A percentile compares a stretch with the other conserved stretches of the same genome.
Conservation (phyloP, 2,113 vertebrate genomes). For the Sitta europaea region DNA sequence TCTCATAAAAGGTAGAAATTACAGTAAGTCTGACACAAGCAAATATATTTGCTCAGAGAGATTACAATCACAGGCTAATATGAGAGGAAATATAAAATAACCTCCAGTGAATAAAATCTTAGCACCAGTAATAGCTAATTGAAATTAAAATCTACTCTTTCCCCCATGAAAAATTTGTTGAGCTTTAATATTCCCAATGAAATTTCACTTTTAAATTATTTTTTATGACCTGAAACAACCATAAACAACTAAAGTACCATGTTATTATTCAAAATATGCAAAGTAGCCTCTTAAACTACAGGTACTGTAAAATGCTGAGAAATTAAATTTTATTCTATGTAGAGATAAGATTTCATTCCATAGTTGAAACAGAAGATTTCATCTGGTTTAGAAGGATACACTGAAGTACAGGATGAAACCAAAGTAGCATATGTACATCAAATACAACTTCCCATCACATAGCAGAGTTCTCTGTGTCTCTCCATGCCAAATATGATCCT, state of each 20-base stretch:
- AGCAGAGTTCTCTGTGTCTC: background rate
- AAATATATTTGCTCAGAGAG: slow-evolving; percentile 20
- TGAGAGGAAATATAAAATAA: background rate
- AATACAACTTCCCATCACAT: background rate
- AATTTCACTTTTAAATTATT: slow-evolving; percentile 23
- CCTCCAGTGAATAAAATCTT: slow-evolving; percentile 16
- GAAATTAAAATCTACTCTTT: slow-evolving; percentile 40
- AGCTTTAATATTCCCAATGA: background rate
- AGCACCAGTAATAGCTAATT: slow-evolving; percentile 9
- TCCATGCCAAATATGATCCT: background rate
- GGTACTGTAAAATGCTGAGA: background rate
- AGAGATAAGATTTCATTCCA: background rate
- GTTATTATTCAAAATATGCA: slow-evolving; percentile 9
- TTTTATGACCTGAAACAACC: slow-evolving; percentile 38
- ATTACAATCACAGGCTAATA: background rate
- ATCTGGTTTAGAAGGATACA: background rate
- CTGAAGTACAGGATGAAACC: background rate
- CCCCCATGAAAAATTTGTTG: background rate
- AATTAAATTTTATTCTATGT: background rate
- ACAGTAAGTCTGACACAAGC: slow-evolving; percentile 5
- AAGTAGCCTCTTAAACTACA: background rate
- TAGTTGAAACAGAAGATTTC: background rate
- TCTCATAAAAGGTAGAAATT: slow-evolving; percentile 31
- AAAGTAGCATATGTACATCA: background rate
- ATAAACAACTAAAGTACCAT: slow-evolving; percentile 2